Evolutionary conservation across 2,113 vertebrate species (phyloP).

Genomic region (Gymnogyps californianus): DNA sequence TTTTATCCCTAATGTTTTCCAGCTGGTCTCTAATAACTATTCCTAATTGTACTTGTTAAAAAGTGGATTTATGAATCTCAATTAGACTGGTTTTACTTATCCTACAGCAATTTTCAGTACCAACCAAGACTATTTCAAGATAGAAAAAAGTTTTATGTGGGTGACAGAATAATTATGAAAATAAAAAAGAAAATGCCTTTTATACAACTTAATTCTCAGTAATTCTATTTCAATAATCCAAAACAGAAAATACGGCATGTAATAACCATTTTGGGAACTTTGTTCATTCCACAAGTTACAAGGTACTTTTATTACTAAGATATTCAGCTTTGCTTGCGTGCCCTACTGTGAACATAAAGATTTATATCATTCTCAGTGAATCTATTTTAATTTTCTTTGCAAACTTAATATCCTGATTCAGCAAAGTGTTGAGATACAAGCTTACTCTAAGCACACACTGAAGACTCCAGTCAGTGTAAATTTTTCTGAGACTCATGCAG

Average conservation of each 20-base stretch:
- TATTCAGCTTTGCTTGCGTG: constrained; percentile 12
- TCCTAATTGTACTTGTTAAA: constrained; percentile 78
- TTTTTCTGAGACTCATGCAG: not conserved
- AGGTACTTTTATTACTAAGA: constrained; percentile 16
- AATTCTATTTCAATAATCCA: constrained; percentile 41
- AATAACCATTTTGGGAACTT: constrained; percentile 45
- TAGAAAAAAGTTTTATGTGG: constrained; percentile 52
- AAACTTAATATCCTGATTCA: constrained; percentile 45
- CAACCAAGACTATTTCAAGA: constrained; percentile 37
- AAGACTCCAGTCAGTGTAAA: not conserved
- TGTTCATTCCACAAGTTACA: constrained; percentile 21
- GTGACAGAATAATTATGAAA: constrained; percentile 70
- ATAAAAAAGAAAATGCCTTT: constrained; percentile 61
- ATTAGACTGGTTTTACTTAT: constrained; percentile 64
- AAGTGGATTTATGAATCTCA: constrained; percentile 76
- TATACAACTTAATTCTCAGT: constrained; percentile 46
- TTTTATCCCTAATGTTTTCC: constrained; percentile 65
- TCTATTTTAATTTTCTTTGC: constrained; percentile 34
- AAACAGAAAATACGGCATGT: constrained; percentile 21
- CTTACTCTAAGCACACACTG: not conserved
- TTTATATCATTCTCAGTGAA: constrained; percentile 23
- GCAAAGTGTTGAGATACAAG: not conserved
- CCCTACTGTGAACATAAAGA: not conserved
- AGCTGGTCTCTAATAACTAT: constrained; percentile 72
- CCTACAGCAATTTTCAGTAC: constrained; percentile 41